Base-by-base conservation (phyloP, 64 coral and sea anemone species). In the Montipora efflorescens region DNA sequence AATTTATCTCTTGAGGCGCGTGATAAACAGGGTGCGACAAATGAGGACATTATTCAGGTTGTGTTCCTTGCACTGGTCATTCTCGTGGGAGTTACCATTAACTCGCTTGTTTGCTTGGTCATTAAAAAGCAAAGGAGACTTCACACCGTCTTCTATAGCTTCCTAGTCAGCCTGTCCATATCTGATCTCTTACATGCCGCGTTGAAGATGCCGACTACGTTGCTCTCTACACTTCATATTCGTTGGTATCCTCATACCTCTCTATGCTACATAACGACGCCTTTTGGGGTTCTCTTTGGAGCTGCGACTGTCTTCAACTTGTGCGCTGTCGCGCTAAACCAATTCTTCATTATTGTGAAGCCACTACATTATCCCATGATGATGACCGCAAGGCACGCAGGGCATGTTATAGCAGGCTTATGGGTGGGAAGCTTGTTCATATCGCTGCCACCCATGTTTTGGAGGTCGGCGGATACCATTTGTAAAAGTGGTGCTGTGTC, bases 221-320 rank as follows among this genome's bases (percentile, higher is more conserved):
- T 98, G 8, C 36, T 94, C 4, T 88, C 93, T 14, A 92, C 96
- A 12, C 68, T 98, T 3, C 83, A 92, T 21, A 50, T 90, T 47
- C 86, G 87, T 49, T 98, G 96, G 96, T 98, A 98, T 55, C 96
- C 96, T 1, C 96, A 98, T 61, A 88, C 89, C 48, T 84, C 84
- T 2, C 2, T 98, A 16, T 98, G 96, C 48, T 98, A 98, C 74
- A 89, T 98, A 9, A 98, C 96, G 18, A 98, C 96, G 6, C 96
- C 96, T 28, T 98, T 95, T 79, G 96, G 96, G 1, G 96, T 98
- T 21, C 83, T 98, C 5, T 98, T 98, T 23, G 96, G 96, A 3
- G 96, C 96, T 18, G 96, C 96, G 47, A 92, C 96, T 3, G 96
- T 98, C 67, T 98, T 98, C 59, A 98, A 98, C 64, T 90, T 98